phyloP scores from a whole-genome alignment of 2,888 invertebrate species.

The Druceiella hillmani region DNA sequence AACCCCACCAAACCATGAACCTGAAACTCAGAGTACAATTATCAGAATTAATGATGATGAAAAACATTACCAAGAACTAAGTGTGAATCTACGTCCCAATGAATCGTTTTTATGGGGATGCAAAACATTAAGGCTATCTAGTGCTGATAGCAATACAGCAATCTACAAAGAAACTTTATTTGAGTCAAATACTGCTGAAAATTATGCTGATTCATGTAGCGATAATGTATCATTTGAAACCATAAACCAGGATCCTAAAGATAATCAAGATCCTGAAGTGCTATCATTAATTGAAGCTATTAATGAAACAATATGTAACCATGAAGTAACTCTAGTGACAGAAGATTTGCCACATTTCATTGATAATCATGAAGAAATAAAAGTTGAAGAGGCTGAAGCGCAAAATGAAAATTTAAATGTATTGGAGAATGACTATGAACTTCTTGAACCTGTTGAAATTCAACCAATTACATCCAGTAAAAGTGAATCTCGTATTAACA shows the following conservation, averaged over 20 bases:
- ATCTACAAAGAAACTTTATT: too few relatives aligned
- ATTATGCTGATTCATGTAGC: too few relatives aligned
- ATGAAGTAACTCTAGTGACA: too few relatives aligned
- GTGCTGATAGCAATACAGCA: too few relatives aligned
- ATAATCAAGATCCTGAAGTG: too few relatives aligned
- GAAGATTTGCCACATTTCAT: too few relatives aligned
- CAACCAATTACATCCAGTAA: constrained; percentile 28
- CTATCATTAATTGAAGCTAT: too few relatives aligned
- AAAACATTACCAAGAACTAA: constrained; percentile 33
- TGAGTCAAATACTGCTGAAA: too few relatives aligned
- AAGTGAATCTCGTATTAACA: constrained; percentile 37
- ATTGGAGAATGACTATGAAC: constrained; percentile 45
- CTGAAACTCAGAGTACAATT: neutral
- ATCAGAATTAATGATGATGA: constrained; percentile 24
- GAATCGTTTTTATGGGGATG: constrained; percentile 61
- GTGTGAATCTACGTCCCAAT: constrained; percentile 51
- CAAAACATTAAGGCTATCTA: too few relatives aligned
- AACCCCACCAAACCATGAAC: constrained; percentile 6
- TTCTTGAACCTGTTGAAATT: constrained; percentile 37
- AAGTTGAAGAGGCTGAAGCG: neutral
- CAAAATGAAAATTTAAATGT: constrained; percentile 14
- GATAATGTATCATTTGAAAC: too few relatives aligned
- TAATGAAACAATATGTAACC: too few relatives aligned
- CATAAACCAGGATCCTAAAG: too few relatives aligned
- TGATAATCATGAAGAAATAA: neutral